Percentiles rank a stretch among this genome's conserved stretches.
These are phyloP conservation scores for Setophaga petechia DNA, from an alignment of 2,113 vertebrate species.

Conservation along the genomic window DNA sequence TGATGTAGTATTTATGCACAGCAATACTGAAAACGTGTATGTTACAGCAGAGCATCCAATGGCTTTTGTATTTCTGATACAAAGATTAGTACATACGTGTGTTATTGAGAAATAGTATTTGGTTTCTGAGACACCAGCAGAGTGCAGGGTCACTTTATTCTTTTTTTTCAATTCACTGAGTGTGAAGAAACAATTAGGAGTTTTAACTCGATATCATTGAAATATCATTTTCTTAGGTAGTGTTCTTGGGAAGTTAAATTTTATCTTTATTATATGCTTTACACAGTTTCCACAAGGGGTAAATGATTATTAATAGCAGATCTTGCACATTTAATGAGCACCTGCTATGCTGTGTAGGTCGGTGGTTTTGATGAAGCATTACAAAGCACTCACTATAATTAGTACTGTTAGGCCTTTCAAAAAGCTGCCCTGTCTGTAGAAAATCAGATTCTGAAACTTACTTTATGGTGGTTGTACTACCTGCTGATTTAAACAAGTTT, in stretches of 20 bases:
- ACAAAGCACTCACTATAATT: constrained; percentile 55
- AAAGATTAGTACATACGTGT: neutral
- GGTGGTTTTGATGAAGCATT: constrained; percentile 64
- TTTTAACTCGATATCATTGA: neutral
- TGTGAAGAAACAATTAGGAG: neutral
- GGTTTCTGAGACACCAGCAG: neutral
- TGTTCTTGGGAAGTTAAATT: neutral
- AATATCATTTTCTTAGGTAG: neutral
- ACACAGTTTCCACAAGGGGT: neutral
- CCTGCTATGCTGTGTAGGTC: constrained; percentile 48
- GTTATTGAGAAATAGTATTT: neutral
- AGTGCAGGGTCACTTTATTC: neutral
- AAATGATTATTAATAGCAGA: constrained; percentile 60
- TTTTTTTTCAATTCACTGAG: neutral
- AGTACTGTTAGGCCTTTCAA: constrained; percentile 50
- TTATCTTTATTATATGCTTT: neutral
- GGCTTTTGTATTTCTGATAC: neutral
- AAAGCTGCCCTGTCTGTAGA: constrained; percentile 15
- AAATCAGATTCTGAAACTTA: constrained; percentile 48
- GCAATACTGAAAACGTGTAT: neutral
- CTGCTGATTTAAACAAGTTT: constrained; percentile 32
- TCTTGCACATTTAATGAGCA: constrained; percentile 50
- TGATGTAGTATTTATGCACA: neutral
- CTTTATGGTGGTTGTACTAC: constrained; percentile 40
- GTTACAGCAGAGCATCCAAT: neutral